These are phyloP conservation scores for Pandemis heparana DNA, from an alignment of 2,888 invertebrate species.

Conservation along the genomic window DNA sequence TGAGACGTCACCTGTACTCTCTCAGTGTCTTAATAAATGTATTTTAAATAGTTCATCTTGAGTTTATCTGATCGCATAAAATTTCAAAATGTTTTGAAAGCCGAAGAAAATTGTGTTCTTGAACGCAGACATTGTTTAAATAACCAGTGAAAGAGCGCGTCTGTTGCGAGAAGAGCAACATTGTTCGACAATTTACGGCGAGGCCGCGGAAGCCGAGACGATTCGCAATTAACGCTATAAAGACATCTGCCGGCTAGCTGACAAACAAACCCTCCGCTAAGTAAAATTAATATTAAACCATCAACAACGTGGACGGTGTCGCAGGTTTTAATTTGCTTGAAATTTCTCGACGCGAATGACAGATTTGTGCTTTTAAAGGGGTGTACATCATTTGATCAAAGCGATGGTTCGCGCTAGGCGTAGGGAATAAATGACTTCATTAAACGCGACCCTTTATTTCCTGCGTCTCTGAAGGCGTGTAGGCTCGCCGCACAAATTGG, in stretches of 20 bases:
- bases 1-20: neutral
- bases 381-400: constrained; percentile 64
- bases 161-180: constrained; percentile 48
- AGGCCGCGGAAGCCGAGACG: constrained; percentile 56
- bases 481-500: constrained; percentile 68
- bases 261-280: constrained; percentile 65
- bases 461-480: constrained; percentile 59
- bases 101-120: neutral
- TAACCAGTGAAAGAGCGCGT: constrained; percentile 17
- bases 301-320: constrained; percentile 55
- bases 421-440: constrained; percentile 71
- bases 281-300: constrained; percentile 65
- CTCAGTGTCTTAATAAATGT: neutral
- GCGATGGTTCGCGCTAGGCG: constrained; percentile 52
- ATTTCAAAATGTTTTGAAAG: constrained; percentile 11
- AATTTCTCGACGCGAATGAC: constrained; percentile 51
- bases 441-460: constrained; percentile 66
- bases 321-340: constrained; percentile 54
- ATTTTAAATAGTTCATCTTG: neutral
- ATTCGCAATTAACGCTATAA: constrained; percentile 68
- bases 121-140: constrained; percentile 22
- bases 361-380: constrained; percentile 54
- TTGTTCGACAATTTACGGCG: constrained; percentile 61
- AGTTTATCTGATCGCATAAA: neutral
- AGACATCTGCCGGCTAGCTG: constrained; percentile 62